phyloP scores from a whole-genome alignment of 2,113 vertebrate genomes.

The Arenaria interpres region DNA sequence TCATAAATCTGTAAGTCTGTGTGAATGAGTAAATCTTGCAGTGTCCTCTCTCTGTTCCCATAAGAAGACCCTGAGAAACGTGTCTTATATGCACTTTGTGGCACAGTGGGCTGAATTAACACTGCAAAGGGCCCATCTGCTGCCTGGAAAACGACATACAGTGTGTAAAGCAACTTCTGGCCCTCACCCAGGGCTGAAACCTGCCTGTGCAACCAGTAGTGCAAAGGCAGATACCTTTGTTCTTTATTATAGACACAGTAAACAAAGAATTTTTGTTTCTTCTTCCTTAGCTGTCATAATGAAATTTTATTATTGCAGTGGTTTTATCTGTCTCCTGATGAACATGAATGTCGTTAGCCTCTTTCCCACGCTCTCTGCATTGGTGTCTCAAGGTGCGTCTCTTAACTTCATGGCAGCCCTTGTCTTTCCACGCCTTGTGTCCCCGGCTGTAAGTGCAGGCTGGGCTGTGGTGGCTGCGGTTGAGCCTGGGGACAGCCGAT shows the following conservation, averaged over 20 bases:
- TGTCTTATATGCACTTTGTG: background rate
- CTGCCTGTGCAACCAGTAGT: conserved; percentile 13
- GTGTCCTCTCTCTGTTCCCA: background rate
- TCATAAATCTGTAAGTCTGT: background rate
- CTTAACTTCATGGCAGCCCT: background rate
- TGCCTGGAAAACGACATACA: background rate
- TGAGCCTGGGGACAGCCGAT: accelerated
- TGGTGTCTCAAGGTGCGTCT: background rate
- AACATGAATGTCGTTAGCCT: conserved; percentile 30
- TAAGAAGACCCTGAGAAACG: background rate
- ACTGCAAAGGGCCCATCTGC: background rate
- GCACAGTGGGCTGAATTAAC: background rate
- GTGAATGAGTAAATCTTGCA: background rate
- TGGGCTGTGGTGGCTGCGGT: accelerated
- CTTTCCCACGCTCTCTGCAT: conserved; percentile 46
- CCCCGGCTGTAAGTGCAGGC: background rate
- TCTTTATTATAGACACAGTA: conserved; percentile 19
- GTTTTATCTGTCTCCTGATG: conserved; percentile 57
- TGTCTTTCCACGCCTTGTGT: accelerated
- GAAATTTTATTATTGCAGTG: conserved; percentile 49
- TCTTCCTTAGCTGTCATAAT: conserved; percentile 39
- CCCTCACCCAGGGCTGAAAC: background rate
- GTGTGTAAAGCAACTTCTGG: background rate
- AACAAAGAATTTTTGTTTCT: conserved; percentile 48
- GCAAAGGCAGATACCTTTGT: conserved; percentile 49